Base-by-base conservation (phyloP, 2,888 invertebrate species). In the Kryphioiulus occultus region DNA sequence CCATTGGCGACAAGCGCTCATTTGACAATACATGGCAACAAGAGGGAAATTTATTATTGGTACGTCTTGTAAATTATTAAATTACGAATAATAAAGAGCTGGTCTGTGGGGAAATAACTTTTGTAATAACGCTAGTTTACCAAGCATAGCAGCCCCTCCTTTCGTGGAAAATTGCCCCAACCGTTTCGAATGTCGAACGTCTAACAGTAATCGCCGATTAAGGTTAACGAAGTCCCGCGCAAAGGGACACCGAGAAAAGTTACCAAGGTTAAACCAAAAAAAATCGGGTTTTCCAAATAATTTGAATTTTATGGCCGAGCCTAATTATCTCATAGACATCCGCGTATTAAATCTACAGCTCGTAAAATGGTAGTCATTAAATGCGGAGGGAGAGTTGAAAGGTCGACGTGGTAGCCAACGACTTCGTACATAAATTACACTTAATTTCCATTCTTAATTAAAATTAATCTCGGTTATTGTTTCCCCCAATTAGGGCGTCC, bases 251-350 rank as follows among this genome's bases (percentile, higher is more conserved):
- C n/a, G 15, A 53, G 0, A 47, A 12, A n/a, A n/a, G 53, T n/a
- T 53, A 53, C 53, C 78, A 78, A 32, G 78, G 26, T 32, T 12
- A n/a, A 78, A 26, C 30, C 12, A 44, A 44, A 44, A 32, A 78
- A 26, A 78, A 26, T 15, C 26, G 26, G 15, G 78, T 30, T 78
- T 78, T 78, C 78, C 78, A 30, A 78, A 78, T 78, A 78, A 78
- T 78, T 30, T 30, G 30, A 30, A 78, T 78, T 78, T 78, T 78
- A 78, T 78, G 78, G 78, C 30, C 15, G 15, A 17, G 78, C 30
- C 78, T 78, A 78, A 78, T 78, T 78, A 78, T 78, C 78, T 78
- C 78, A 78, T 78, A 78, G 78, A 78, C 78, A 78, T 78, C 78
- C 78, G 30, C 78, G 78, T 17, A 78, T 78, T 78, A 78, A 78